These are phyloP conservation scores for Alcedo atthis DNA, from an alignment of 2,797 vertebrate species.

Conservation along the genomic window DNA sequence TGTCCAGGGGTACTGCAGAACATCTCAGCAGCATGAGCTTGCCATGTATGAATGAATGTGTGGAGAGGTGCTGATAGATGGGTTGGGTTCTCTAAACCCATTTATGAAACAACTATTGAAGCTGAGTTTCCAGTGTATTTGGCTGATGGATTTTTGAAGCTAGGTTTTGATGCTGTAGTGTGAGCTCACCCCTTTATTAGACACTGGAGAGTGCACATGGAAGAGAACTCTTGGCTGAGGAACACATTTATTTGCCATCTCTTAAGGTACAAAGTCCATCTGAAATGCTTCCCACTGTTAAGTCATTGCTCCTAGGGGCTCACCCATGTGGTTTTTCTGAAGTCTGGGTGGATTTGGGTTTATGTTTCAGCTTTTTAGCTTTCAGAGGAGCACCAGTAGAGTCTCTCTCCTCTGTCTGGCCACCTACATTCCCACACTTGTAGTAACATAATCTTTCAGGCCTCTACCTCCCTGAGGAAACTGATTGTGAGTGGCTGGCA, in stretches of 20 bases:
- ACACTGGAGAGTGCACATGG: conserved; percentile 15
- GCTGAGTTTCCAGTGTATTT: conserved; percentile 38
- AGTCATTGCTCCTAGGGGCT: conserved; percentile 46
- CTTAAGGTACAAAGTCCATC: conserved; percentile 46
- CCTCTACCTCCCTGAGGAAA: background rate
- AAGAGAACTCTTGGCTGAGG: conserved; percentile 33
- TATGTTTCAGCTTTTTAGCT: background rate
- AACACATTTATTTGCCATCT: conserved; percentile 2
- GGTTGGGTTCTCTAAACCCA: background rate
- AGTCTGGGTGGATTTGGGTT: background rate
- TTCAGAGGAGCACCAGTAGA: background rate
- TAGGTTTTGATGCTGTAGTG: conserved; percentile 19
- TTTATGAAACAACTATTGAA: background rate
- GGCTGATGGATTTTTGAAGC: conserved; percentile 46
- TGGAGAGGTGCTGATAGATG: background rate
- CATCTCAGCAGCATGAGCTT: background rate
- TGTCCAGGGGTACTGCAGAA: background rate
- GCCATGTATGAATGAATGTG: background rate
- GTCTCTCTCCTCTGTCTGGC: background rate
- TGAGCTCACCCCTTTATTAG: conserved; percentile 60
- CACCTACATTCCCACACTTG: background rate
- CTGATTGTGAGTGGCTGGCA: background rate
- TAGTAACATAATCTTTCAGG: background rate
- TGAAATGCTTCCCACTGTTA: conserved; percentile 64
- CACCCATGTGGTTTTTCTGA: background rate